Conservation (phyloP, 1,140 invertebrate species). For the Caenorhabditis briggsae region DNA sequence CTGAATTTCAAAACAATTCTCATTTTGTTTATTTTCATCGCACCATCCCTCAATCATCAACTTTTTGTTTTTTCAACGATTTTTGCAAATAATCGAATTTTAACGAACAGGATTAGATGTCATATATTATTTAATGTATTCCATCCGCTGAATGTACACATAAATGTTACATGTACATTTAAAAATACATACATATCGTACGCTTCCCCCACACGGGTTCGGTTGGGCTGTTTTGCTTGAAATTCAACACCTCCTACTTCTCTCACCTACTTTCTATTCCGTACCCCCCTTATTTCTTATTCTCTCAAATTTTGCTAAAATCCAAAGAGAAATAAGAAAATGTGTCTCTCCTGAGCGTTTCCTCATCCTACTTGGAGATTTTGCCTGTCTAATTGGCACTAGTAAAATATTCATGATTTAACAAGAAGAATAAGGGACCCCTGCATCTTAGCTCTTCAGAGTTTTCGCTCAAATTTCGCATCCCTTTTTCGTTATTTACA, state of each 20-base stretch:
- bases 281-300: not conserved
- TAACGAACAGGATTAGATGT: too few relatives aligned
- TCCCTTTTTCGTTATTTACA: conserved; percentile 25
- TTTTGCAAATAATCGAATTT: too few relatives aligned
- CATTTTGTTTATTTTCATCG: conserved; percentile 5
- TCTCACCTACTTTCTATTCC: too few relatives aligned
- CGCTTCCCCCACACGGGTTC: not conserved
- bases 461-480: conserved; percentile 50
- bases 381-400: conserved; percentile 52
- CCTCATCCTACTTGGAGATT: not conserved
- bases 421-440: conserved; percentile 14
- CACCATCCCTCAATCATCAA: not conserved
- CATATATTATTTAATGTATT: too few relatives aligned
- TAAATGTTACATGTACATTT: not conserved
- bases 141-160: too few relatives aligned
- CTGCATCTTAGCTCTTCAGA: not conserved
- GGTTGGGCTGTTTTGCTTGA: conserved; percentile 48
- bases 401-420: conserved; percentile 57
- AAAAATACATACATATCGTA: conserved; percentile 15
- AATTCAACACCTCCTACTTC: conserved; percentile 31
- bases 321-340: not conserved
- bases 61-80: not conserved
- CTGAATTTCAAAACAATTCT: too few relatives aligned
- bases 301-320: conserved; percentile 54
- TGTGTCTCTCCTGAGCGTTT: not conserved